phyloP scores from a whole-genome alignment of 2,113 vertebrate species.

The Rousettus leschenaultii region DNA sequence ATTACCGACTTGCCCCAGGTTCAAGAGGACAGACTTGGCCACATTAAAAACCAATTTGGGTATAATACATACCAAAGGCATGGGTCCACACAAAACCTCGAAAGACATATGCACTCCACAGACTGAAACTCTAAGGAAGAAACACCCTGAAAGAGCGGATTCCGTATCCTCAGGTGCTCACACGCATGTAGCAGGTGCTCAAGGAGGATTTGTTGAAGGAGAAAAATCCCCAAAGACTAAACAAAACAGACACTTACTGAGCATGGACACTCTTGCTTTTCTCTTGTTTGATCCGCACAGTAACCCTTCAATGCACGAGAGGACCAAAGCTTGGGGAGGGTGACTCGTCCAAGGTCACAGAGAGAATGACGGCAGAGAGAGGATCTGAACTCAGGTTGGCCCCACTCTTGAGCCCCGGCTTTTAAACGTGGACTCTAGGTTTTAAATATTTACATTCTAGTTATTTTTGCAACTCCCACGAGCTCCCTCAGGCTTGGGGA shows the following conservation, averaged over 20 bases:
- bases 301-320: not conserved
- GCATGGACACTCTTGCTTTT: not conserved
- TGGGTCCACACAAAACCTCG: not conserved
- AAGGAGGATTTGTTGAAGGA: not conserved
- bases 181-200: not conserved
- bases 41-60: not conserved
- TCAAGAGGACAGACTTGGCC: not conserved
- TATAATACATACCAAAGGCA: not conserved
- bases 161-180: no score
- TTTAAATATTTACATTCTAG: not conserved
- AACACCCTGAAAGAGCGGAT: not conserved
- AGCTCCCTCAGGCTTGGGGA: not conserved
- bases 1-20: not conserved
- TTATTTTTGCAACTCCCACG: not conserved
- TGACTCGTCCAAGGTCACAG: not conserved
- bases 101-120: no score
- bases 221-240: not conserved
- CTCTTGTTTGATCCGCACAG: not conserved
- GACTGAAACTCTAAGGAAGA: not conserved
- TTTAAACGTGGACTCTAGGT: not conserved
- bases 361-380: not conserved
- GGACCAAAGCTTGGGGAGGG: not conserved
- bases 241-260: accelerated
- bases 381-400: not conserved
- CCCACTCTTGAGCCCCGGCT: not conserved